Conservation (phyloP, 2,888 invertebrate genomes). For the Iselma pallidipennis region DNA sequence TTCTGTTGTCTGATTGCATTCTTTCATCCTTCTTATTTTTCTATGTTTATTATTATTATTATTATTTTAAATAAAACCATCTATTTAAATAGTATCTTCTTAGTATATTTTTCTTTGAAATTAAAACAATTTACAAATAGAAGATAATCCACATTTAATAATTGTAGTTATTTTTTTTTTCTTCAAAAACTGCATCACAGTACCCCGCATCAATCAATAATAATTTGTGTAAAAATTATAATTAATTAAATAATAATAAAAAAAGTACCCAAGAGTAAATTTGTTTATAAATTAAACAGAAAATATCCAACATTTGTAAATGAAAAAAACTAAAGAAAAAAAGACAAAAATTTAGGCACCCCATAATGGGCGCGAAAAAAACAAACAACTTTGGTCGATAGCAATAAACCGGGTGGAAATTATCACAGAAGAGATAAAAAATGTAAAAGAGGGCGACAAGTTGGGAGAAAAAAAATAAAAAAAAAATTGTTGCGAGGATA, state of each 20-base stretch:
- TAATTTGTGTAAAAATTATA: constrained; percentile 25
- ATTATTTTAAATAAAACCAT: constrained; percentile 27
- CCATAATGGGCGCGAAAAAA: constrained; percentile 10
- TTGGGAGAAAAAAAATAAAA: constrained; percentile 22
- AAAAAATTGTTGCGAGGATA: constrained; percentile 10
- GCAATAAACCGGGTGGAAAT: constrained; percentile 17
- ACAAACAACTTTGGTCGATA: constrained; percentile 17
- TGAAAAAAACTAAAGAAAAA: constrained; percentile 14
- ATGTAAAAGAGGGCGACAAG: too few relatives aligned
- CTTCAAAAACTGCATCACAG: constrained; percentile 55
- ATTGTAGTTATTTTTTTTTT: constrained; percentile 38
- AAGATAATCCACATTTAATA: constrained; percentile 55
- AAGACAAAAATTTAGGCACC: constrained; percentile 22
- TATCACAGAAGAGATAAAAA: constrained; percentile 43
- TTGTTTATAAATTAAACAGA: background rate
- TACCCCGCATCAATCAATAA: constrained; percentile 55
- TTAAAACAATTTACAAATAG: constrained; percentile 56
- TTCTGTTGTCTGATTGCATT: constrained; percentile 10
- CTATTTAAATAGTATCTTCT: constrained; percentile 39
- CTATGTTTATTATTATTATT: background rate
- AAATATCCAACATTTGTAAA: too few relatives aligned
- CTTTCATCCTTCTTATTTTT: background rate
- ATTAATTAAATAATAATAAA: constrained; percentile 33
- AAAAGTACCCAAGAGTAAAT: constrained; percentile 11
- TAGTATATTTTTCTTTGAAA: constrained; percentile 51